phyloP scores from a whole-genome alignment of 2,888 invertebrate genomes.

The Cyrtodaria siliqua region DNA sequence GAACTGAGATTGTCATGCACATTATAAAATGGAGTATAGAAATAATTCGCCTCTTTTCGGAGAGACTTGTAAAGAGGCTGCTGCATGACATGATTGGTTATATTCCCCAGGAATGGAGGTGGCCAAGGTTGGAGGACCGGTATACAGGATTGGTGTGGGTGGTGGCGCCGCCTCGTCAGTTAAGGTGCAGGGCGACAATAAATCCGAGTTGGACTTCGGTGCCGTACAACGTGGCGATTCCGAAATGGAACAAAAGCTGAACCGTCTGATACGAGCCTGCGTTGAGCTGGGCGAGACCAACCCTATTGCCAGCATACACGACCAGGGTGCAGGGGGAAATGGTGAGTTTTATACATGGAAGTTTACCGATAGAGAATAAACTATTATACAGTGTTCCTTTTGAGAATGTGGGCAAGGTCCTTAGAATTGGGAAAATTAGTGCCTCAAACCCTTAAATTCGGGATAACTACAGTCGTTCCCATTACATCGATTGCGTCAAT shows the following conservation, averaged over 20 bases:
- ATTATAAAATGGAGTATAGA: no score
- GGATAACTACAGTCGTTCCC: no score
- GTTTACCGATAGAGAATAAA: no score
- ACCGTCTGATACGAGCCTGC: constrained; percentile 96
- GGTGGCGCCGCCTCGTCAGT: constrained; percentile 99
- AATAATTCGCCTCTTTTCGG: no score
- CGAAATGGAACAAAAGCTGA: constrained; percentile 99
- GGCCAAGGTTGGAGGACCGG: constrained; percentile 98
- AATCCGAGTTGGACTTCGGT: constrained; percentile 94
- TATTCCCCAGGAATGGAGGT: constrained; percentile 91
- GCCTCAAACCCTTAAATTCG: no score
- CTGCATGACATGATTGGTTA: no score
- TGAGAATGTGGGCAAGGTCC: no score
- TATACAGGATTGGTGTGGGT: constrained; percentile 98
- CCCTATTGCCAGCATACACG: constrained; percentile 98
- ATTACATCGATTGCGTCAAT: no score
- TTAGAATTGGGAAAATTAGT: no score
- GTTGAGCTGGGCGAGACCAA: constrained; percentile 92
- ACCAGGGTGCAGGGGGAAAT: constrained; percentile 99
- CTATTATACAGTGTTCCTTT: no score
- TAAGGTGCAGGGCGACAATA: constrained; percentile 96
- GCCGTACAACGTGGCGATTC: constrained; percentile 99
- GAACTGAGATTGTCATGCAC: no score
- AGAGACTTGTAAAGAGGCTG: background rate
- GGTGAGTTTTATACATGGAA: no score